These are phyloP conservation scores for Macrophya alboannulata DNA, from an alignment of 2,888 invertebrate species.

Conservation along the genomic window DNA sequence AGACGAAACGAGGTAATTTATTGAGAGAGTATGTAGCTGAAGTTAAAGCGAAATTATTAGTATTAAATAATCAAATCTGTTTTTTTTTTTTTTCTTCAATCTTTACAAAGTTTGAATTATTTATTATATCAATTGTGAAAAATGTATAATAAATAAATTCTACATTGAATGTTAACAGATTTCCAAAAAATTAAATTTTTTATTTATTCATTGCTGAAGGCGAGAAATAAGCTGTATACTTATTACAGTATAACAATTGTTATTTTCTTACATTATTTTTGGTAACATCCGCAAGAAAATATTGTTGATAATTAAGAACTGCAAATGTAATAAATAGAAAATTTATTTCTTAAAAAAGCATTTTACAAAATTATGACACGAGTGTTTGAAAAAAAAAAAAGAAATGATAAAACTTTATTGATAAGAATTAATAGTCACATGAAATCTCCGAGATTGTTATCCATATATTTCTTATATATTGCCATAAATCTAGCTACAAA, in stretches of 20 bases:
- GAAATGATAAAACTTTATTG: conserved; percentile 26
- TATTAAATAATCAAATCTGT: conserved; percentile 11
- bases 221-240: background rate
- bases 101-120: conserved; percentile 14
- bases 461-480: conserved; percentile 94
- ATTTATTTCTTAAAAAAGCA: conserved; percentile 6
- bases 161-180: background rate
- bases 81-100: background rate
- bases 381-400: background rate
- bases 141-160: conserved; percentile 47
- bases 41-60: conserved; percentile 17
- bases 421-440: conserved; percentile 75
- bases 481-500: conserved; percentile 98
- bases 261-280: background rate
- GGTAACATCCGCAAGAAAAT: background rate
- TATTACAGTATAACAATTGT: too few species aligned
- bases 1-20: conserved; percentile 21
- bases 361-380: conserved; percentile 12
- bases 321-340: conserved; percentile 1
- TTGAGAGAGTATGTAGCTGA: conserved; percentile 40
- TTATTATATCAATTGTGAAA: conserved; percentile 29
- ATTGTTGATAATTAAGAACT: background rate
- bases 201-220: background rate
- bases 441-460: conserved; percentile 85
- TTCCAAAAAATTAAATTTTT: background rate